A percentile compares a stretch with the other conserved stretches of the same genome.
phyloP scores from a whole-genome alignment of 2,113 vertebrate genomes.

The Ardeotis arabs region DNA sequence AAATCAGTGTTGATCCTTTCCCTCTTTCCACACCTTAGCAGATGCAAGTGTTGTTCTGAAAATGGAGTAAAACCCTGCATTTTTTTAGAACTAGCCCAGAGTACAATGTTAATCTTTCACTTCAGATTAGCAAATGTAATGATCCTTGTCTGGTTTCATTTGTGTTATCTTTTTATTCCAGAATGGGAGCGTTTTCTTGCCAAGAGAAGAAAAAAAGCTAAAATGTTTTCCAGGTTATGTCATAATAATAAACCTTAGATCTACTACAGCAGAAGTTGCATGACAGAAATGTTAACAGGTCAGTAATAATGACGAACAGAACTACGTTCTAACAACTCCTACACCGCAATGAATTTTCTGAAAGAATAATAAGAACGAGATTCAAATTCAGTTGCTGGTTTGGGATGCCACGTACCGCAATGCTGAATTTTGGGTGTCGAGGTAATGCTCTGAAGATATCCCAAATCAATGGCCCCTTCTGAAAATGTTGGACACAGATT shows the following conservation, averaged over 20 bases:
- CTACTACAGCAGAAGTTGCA: not conserved
- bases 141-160: constrained; percentile 44
- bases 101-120: constrained; percentile 16
- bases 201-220: constrained; percentile 23
- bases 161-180: constrained; percentile 50
- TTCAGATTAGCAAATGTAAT: constrained; percentile 47
- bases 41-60: constrained; percentile 59
- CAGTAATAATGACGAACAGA: not conserved
- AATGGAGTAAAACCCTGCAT: not conserved
- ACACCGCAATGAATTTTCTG: not conserved
- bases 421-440: not conserved
- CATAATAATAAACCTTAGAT: constrained; percentile 41
- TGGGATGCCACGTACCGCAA: not conserved
- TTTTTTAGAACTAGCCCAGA: not conserved
- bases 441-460: not conserved
- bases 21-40: constrained; percentile 21
- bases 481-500: not conserved
- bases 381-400: not conserved
- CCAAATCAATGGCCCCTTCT: not conserved
- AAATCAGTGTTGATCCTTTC: constrained; percentile 49
- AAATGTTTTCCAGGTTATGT: constrained; percentile 48
- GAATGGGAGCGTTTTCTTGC: constrained; percentile 24
- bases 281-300: constrained; percentile 27
- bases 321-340: not conserved
- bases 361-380: not conserved